Conservation (phyloP, 2,888 invertebrate genomes). For the Sesia bembeciformis region DNA sequence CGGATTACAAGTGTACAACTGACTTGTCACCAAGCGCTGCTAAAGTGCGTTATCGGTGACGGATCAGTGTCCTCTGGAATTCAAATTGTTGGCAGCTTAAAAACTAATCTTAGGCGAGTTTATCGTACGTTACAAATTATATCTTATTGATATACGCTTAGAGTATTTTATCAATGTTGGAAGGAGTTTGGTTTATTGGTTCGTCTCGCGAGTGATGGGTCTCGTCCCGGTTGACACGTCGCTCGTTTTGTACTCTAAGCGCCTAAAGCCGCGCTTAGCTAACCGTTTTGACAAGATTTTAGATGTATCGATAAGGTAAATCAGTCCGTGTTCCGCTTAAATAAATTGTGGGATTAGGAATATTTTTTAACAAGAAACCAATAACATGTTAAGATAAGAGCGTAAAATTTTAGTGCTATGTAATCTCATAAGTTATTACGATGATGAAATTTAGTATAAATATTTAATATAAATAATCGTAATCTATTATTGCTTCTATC, state of each 20-base stretch:
- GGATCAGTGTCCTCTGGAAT: conserved; percentile 68
- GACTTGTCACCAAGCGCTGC: conserved; percentile 63
- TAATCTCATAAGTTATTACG: too few relatives aligned
- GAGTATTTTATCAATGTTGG: conserved; percentile 9
- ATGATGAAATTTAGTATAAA: too few relatives aligned
- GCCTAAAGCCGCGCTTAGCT: conserved; percentile 66
- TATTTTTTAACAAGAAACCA: too few relatives aligned
- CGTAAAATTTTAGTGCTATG: too few relatives aligned
- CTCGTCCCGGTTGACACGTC: conserved; percentile 31
- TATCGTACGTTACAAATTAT: not conserved
- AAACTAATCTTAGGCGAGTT: conserved; percentile 10
- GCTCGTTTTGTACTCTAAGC: conserved; percentile 65
- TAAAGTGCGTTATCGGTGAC: conserved; percentile 64
- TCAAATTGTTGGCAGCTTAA: conserved; percentile 52
- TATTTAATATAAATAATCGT: too few relatives aligned
- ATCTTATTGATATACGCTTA: conserved; percentile 1
- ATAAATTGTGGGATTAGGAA: too few relatives aligned
- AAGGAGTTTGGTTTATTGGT: conserved; percentile 4
- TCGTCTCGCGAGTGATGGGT: conserved; percentile 8
- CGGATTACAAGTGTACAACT: conserved; percentile 58
- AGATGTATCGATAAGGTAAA: conserved; percentile 46
- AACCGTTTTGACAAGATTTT: conserved; percentile 70
- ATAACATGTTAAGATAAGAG: too few relatives aligned
- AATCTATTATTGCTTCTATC: too few relatives aligned
- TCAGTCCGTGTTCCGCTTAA: not conserved